A percentile compares a stretch with the other conserved stretches of the same genome.
Evolutionary conservation across 2,113 vertebrate genomes (phyloP).

Genomic region (Eulemur macaco): DNA sequence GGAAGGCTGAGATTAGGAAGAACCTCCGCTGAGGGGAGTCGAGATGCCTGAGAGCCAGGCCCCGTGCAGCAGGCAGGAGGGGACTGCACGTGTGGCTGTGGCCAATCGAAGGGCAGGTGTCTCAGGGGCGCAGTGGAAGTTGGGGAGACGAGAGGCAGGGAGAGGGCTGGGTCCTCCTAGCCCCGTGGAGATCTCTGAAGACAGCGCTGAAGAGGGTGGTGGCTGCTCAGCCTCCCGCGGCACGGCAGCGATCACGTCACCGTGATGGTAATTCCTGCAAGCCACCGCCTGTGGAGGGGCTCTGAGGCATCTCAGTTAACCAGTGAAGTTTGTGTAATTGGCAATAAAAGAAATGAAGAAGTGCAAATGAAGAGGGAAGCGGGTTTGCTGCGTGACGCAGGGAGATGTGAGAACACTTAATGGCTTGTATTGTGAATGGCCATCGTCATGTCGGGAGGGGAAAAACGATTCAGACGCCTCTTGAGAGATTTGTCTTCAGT

Average conservation of each 20-base stretch:
- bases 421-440: slow-evolving; percentile 52
- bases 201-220: no score
- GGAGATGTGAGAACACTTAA: slow-evolving; percentile 42
- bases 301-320: not conserved
- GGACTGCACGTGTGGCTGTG: no score
- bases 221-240: accelerated
- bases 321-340: not conserved
- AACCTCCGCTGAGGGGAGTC: accelerated
- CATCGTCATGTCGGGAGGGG: not conserved
- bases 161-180: accelerated
- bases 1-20: not conserved
- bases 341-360: slow-evolving; percentile 37
- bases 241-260: accelerated
- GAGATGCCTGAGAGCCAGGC: not conserved
- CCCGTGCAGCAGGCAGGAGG: not conserved
- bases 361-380: slow-evolving; percentile 31
- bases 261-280: accelerated
- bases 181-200: not conserved
- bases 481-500: slow-evolving; percentile 53
- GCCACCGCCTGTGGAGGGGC: not conserved
- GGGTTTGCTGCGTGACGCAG: not conserved
- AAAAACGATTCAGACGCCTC: slow-evolving; percentile 13
- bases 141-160: not conserved
- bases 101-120: not conserved
- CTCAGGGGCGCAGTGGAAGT: accelerated